Evolutionary conservation across 2,797 vertebrate genomes (phyloP).

Genomic region (Coccyzus lansbergi): DNA sequence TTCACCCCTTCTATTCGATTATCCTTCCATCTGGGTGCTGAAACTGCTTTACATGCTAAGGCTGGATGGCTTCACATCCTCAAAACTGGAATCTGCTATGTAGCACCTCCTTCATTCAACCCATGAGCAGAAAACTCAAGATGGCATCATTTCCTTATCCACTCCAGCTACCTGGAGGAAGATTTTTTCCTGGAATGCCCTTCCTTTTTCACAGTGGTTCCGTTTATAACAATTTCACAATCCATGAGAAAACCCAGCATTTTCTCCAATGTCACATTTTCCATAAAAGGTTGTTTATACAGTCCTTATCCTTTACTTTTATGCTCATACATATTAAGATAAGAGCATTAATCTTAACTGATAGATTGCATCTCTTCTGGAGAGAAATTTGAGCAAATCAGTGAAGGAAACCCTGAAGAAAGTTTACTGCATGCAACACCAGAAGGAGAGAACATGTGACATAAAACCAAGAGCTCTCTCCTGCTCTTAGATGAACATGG

Average conservation of each 20-base stretch:
- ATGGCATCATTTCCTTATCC: not conserved
- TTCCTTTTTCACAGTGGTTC: not conserved
- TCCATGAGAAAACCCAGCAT: not conserved
- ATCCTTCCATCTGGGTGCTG: not conserved
- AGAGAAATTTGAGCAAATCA: not conserved
- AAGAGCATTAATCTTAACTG: not conserved
- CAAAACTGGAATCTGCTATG: not conserved
- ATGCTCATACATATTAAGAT: rapidly evolving
- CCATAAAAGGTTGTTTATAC: not conserved
- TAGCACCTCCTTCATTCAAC: not conserved
- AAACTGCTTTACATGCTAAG: not conserved
- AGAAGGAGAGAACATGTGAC: not conserved
- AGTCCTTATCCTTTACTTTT: not conserved
- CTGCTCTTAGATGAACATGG: not conserved
- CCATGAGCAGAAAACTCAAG: not conserved
- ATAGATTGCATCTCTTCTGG: not conserved
- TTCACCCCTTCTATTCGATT: not conserved
- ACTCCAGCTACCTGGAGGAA: not conserved
- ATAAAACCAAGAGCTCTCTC: not conserved
- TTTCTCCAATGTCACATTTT: not conserved
- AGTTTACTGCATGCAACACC: not conserved
- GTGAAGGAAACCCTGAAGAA: not conserved
- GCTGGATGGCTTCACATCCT: not conserved
- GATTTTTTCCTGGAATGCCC: not conserved
- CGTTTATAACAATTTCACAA: not conserved